These are phyloP conservation scores for Bombus vancouverensis DNA, from an alignment of 1,140 invertebrate genomes.

Conservation along the genomic window DNA sequence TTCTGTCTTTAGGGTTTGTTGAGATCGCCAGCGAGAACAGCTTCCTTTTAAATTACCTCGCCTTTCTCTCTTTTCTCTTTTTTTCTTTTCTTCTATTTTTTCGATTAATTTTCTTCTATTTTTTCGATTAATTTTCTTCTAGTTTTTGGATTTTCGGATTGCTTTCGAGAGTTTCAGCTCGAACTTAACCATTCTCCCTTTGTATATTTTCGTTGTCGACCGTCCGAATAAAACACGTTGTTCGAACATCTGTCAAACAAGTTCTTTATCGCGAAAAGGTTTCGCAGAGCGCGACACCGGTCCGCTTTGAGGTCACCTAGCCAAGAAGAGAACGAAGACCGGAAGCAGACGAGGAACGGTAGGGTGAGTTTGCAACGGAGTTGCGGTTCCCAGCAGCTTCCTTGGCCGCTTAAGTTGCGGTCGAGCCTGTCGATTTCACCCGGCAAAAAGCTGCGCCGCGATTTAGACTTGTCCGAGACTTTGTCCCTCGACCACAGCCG, in stretches of 20 bases:
- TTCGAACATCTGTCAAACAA: neutral
- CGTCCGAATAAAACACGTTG: too few species aligned
- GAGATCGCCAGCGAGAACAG: too few species aligned
- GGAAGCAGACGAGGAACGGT: neutral
- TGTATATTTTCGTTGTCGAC: too few species aligned
- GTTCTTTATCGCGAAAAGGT: neutral
- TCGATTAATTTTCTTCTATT: too few species aligned
- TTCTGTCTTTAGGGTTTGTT: too few species aligned
- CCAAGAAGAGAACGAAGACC: neutral
- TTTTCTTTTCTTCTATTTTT: fast-evolving
- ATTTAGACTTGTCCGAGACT: conserved; percentile 7
- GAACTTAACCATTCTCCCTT: too few species aligned
- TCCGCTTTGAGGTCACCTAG: neutral
- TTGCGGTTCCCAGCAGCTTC: conserved; percentile 8
- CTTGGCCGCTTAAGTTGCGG: conserved; percentile 65
- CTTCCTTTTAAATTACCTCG: too few species aligned
- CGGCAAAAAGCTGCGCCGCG: conserved; percentile 62
- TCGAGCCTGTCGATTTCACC: conserved; percentile 73
- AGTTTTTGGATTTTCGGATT: too few species aligned
- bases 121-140: too few species aligned
- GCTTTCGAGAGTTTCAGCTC: too few species aligned
- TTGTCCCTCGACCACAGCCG: neutral
- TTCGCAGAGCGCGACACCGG: neutral
- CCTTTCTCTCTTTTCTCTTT: too few species aligned
- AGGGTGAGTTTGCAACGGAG: neutral